phyloP scores from a whole-genome alignment of 2,888 invertebrate species.

The Tetheella fluctuosa region DNA sequence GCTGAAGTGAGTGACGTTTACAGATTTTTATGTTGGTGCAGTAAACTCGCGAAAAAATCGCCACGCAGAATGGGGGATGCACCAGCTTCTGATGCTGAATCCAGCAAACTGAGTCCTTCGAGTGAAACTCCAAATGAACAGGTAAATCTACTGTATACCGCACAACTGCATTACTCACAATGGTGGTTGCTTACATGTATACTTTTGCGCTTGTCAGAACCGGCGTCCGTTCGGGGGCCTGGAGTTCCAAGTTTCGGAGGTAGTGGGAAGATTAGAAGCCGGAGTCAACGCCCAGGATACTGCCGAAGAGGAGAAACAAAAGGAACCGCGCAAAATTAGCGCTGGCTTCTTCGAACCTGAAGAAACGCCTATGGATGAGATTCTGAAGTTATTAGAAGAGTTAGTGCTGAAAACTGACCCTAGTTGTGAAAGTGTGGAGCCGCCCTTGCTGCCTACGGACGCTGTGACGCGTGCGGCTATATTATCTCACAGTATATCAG shows the following conservation, averaged over 20 bases:
- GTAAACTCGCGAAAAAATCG: constrained; percentile 67
- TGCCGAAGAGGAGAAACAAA: constrained; percentile 68
- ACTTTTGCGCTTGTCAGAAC: constrained; percentile 72
- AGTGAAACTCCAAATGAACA: constrained; percentile 54
- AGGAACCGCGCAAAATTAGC: constrained; percentile 77
- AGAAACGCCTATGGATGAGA: constrained; percentile 85
- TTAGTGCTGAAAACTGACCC: constrained; percentile 85
- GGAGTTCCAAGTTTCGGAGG: constrained; percentile 89
- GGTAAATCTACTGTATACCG: constrained; percentile 50
- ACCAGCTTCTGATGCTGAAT: constrained; percentile 66
- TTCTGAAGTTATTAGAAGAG: constrained; percentile 84
- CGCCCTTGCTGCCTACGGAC: constrained; percentile 86
- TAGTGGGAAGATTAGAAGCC: constrained; percentile 88
- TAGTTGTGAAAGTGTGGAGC: constrained; percentile 86
- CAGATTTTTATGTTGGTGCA: constrained; percentile 74
- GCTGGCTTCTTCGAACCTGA: constrained; percentile 81
- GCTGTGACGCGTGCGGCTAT: constrained; percentile 86
- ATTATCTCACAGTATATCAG: constrained; percentile 94
- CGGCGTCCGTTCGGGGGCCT: constrained; percentile 86
- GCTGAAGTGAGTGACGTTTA: constrained; percentile 71
- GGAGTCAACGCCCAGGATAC: constrained; percentile 79
- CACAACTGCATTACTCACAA: neutral
- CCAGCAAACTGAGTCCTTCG: constrained; percentile 58
- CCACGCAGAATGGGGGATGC: constrained; percentile 81
- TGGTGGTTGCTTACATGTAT: constrained; percentile 8